These are phyloP conservation scores for Microctenopoma steveboyesi DNA, from an alignment of 2,797 vertebrate species.

Conservation along the genomic window DNA sequence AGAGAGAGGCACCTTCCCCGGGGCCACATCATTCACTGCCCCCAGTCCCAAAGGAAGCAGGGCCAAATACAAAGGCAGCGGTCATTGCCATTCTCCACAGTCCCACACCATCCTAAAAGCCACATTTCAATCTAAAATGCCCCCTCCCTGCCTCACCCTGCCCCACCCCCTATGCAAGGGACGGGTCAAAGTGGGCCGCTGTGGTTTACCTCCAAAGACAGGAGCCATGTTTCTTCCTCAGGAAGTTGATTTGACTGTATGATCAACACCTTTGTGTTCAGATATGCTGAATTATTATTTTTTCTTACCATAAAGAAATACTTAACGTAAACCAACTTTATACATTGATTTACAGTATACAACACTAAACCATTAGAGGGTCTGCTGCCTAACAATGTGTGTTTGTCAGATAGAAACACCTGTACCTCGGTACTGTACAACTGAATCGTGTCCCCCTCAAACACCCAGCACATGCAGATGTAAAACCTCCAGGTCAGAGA, in stretches of 20 bases:
- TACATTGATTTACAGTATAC: background rate
- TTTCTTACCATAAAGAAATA: background rate
- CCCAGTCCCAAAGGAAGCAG: conserved; percentile 75
- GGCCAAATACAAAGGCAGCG: conserved; percentile 75
- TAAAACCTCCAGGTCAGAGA: conserved; percentile 24
- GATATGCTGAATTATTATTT: too few species aligned
- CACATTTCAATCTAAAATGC: conserved; percentile 78
- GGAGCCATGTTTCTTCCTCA: conserved; percentile 66
- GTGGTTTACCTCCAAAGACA: conserved; percentile 69
- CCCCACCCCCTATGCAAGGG: conserved; percentile 71
- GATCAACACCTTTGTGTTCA: background rate
- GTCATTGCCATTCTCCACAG: conserved; percentile 84
- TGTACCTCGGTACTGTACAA: background rate
- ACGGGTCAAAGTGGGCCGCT: conserved; percentile 64
- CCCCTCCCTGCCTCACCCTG: conserved; percentile 42
- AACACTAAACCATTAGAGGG: background rate
- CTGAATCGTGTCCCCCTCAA: background rate
- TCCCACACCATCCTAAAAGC: conserved; percentile 76
- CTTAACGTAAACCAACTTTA: background rate
- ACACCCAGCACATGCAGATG: conserved; percentile 15
- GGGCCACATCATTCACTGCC: conserved; percentile 82
- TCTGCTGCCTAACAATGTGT: background rate
- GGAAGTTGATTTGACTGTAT: background rate
- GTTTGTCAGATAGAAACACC: conserved; percentile 2
- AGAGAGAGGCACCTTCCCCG: conserved; percentile 77